Percentiles rank a stretch among this genome's conserved stretches.
phyloP scores from a whole-genome alignment of 1,140 invertebrate genomes.

The Papilio polytes region DNA sequence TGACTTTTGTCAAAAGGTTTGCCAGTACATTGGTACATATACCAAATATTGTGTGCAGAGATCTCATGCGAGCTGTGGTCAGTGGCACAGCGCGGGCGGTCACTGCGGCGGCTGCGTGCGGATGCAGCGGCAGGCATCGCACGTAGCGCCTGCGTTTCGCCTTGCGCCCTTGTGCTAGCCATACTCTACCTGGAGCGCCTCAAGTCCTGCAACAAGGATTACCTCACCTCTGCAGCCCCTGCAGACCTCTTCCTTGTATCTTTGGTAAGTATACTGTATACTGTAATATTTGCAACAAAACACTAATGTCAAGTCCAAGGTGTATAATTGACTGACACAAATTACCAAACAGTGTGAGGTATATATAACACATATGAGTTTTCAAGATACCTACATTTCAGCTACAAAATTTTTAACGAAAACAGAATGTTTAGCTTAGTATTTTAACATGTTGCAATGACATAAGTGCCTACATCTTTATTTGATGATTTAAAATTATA shows the following conservation, averaged over 20 bases:
- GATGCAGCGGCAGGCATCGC: conserved; percentile 91
- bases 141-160: conserved; percentile 92
- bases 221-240: conserved; percentile 91
- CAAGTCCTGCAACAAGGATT: conserved; percentile 91
- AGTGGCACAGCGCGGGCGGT: conserved; percentile 77
- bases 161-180: conserved; percentile 75
- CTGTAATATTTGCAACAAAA: too few species aligned
- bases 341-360: too few species aligned
- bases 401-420: too few species aligned
- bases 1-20: too few species aligned
- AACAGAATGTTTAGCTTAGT: too few species aligned
- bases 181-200: conserved; percentile 92
- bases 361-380: too few species aligned
- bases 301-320: too few species aligned
- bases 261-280: conserved; percentile 92
- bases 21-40: neutral
- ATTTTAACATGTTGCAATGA: too few species aligned
- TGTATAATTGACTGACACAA: too few species aligned
- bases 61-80: conserved; percentile 86
- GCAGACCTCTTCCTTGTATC: conserved; percentile 96
- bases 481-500: neutral
- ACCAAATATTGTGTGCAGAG: conserved; percentile 85
- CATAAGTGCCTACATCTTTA: too few species aligned
- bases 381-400: too few species aligned
- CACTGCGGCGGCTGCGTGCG: conserved; percentile 91